These are phyloP conservation scores for Pogonomyrmex barbatus DNA, from an alignment of 1,140 invertebrate species.

Conservation along the genomic window DNA sequence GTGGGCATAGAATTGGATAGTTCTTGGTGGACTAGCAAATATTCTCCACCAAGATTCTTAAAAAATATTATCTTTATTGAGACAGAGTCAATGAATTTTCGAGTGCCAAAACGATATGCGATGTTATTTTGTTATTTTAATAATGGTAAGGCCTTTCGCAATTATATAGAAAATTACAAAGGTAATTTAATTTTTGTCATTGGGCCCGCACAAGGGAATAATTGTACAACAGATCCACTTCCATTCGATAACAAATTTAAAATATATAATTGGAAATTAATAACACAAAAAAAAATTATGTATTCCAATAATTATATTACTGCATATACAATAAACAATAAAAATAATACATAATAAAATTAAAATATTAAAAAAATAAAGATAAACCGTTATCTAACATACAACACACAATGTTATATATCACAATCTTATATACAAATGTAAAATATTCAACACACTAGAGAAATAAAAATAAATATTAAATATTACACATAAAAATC, in stretches of 20 bases:
- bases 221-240: slow-evolving; percentile 89
- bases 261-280: slow-evolving; percentile 78
- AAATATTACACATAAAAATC: too few species aligned
- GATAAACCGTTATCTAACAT: neutral
- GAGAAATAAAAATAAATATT: too few species aligned
- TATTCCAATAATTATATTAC: slow-evolving; percentile 86
- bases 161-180: slow-evolving; percentile 88
- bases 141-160: slow-evolving; percentile 88
- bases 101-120: slow-evolving; percentile 84
- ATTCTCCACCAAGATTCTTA: slow-evolving; percentile 87
- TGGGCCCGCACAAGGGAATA: slow-evolving; percentile 88
- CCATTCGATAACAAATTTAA: slow-evolving; percentile 87
- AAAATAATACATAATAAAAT: neutral
- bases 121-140: slow-evolving; percentile 93
- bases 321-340: slow-evolving; percentile 82
- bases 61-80: slow-evolving; percentile 81
- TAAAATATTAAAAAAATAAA: neutral
- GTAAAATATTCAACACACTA: too few species aligned
- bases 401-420: too few species aligned
- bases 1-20: slow-evolving; percentile 88
- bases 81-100: slow-evolving; percentile 74
- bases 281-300: slow-evolving; percentile 79
- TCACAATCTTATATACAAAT: too few species aligned
- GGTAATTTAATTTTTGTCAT: slow-evolving; percentile 90
- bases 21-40: slow-evolving; percentile 88